Evolutionary conservation across 2,888 invertebrate species (phyloP).

Genomic region (Coenonympha arcania): DNA sequence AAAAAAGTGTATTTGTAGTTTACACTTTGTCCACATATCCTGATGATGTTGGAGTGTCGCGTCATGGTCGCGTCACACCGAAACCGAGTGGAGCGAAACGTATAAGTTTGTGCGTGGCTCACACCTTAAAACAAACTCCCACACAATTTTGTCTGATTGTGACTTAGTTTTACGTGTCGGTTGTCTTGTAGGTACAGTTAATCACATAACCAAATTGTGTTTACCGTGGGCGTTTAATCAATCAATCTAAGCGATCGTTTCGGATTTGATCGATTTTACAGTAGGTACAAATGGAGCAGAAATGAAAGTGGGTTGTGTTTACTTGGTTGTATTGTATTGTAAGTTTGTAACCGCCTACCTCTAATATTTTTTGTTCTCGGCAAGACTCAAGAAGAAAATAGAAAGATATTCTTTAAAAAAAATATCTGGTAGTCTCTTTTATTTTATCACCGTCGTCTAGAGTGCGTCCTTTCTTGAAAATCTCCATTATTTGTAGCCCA

Average conservation of each 20-base stretch:
- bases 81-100: no score
- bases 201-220: slow-evolving; percentile 6
- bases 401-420: no score
- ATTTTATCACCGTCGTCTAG: no score
- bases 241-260: slow-evolving; percentile 15
- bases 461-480: no score
- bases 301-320: slow-evolving; percentile 20
- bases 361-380: neutral
- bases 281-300: slow-evolving; percentile 22
- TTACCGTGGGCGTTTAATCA: slow-evolving; percentile 9
- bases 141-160: slow-evolving; percentile 1
- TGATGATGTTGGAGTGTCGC: no score
- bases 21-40: no score
- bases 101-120: no score
- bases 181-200: neutral
- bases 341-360: neutral
- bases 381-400: neutral
- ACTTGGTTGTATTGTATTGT: neutral
- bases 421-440: no score
- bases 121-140: no score
- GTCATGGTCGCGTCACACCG: no score
- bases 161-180: neutral
- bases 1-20: no score
- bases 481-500: no score
- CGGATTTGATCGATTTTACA: slow-evolving; percentile 20